Percentiles rank a stretch among this genome's conserved stretches.
Evolutionary conservation across 2,113 vertebrate genomes (phyloP).

Genomic region (Equus przewalskii): DNA sequence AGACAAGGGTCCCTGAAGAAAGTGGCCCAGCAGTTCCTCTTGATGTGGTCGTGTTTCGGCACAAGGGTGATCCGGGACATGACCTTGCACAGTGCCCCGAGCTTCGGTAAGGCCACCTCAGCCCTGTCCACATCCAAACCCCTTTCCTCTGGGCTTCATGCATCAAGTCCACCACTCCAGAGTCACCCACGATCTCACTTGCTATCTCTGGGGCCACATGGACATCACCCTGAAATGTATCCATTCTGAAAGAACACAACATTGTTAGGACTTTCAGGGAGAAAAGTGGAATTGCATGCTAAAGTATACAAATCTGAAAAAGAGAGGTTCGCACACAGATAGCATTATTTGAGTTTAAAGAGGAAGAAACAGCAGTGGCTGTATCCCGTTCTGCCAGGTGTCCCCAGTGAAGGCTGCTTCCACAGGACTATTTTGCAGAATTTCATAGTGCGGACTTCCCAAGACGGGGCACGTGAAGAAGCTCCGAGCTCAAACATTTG

Average conservation of each 20-base stretch:
- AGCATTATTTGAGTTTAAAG: neutral
- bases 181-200: neutral
- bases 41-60: conserved; percentile 99
- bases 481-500: neutral
- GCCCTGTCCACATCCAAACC: neutral
- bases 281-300: neutral
- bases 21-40: conserved; percentile 98
- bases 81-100: conserved; percentile 99
- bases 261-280: neutral
- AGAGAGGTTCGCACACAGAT: neutral
- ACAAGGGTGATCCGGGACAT: conserved; percentile 99
- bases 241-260: neutral
- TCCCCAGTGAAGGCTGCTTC: neutral
- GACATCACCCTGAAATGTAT: neutral
- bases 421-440: neutral
- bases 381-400: neutral
- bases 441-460: neutral
- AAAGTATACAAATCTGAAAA: neutral
- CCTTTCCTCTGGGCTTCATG: neutral
- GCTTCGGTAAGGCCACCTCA: conserved; percentile 93
- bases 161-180: neutral
- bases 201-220: neutral
- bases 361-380: no score
- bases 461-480: neutral
- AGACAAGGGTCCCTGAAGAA: conserved; percentile 97